phyloP scores from a whole-genome alignment of 2,113 vertebrate species.

The Paradoxurus hermaphroditus region DNA sequence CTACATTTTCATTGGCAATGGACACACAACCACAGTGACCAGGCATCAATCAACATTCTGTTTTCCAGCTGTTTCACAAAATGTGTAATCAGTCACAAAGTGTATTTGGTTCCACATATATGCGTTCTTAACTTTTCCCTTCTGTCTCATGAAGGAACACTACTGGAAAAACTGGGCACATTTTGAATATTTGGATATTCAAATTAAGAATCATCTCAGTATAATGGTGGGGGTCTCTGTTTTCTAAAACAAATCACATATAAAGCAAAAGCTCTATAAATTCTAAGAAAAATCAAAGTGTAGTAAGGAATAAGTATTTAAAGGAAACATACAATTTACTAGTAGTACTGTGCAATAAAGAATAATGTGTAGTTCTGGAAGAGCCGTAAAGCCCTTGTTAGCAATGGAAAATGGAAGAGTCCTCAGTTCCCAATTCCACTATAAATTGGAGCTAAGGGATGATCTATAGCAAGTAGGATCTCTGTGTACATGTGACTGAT shows the following conservation, averaged over 20 bases:
- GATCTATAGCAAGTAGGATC: neutral
- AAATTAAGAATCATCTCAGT: neutral
- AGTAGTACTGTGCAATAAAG: neutral
- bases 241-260: conserved; percentile 12
- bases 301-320: neutral
- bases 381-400: neutral
- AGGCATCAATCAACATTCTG: conserved; percentile 22
- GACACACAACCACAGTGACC: neutral
- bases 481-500: neutral
- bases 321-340: neutral
- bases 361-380: neutral
- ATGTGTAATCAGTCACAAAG: conserved; percentile 5
- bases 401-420: conserved; percentile 1
- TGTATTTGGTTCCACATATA: neutral
- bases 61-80: conserved; percentile 25
- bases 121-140: conserved; percentile 2
- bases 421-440: neutral
- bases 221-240: neutral
- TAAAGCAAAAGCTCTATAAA: neutral
- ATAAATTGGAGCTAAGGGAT: neutral
- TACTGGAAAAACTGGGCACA: neutral
- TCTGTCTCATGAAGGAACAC: neutral
- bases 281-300: neutral
- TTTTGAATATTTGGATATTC: neutral
- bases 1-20: conserved; percentile 38